These are phyloP conservation scores for Oriolus oriolus DNA, from an alignment of 2,113 vertebrate species.

Conservation along the genomic window DNA sequence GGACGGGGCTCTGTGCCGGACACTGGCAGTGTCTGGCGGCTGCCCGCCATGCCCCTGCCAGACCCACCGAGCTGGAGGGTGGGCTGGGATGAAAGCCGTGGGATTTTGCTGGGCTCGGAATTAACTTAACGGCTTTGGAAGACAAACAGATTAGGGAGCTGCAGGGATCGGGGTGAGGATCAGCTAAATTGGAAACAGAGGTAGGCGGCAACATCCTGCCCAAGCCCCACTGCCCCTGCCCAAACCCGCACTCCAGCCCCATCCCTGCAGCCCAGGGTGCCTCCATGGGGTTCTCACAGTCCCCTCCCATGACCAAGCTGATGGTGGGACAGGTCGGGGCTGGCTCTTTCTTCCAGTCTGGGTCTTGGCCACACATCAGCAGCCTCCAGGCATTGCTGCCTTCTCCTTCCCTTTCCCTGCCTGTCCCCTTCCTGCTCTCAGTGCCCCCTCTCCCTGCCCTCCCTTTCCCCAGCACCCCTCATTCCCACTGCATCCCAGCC, in stretches of 20 bases:
- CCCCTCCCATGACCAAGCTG: neutral
- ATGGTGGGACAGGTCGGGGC: fast-evolving
- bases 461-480: neutral
- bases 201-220: neutral
- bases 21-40: neutral
- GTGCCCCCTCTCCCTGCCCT: neutral
- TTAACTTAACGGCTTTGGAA: constrained; percentile 51
- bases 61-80: neutral
- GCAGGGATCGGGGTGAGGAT: neutral
- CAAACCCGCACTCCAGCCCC: neutral
- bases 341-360: neutral
- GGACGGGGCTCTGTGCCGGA: fast-evolving
- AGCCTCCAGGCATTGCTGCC: neutral
- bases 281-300: neutral
- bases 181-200: constrained; percentile 49
- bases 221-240: neutral
- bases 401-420: neutral
- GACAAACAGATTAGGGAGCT: constrained; percentile 57
- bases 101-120: neutral
- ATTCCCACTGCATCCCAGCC: neutral
- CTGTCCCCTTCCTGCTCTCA: neutral
- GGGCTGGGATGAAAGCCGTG: neutral
- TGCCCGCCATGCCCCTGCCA: neutral
- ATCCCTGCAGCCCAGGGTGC: neutral
- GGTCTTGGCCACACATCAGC: neutral